These are phyloP conservation scores for Tenthredo distinguenda DNA, from an alignment of 2,888 invertebrate species.

Conservation along the genomic window DNA sequence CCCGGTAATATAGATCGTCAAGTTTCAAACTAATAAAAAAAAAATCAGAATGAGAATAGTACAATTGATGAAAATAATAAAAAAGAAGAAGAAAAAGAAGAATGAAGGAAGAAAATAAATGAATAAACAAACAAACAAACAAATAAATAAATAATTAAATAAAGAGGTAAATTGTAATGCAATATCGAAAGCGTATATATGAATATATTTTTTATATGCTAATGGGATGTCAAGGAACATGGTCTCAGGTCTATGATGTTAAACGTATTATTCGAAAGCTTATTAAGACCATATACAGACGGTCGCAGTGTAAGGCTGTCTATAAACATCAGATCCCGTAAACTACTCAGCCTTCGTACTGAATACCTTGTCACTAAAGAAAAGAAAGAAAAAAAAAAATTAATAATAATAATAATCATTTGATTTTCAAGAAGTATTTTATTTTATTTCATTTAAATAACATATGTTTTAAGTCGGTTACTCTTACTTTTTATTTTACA, in stretches of 20 bases:
- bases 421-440: constrained; percentile 35
- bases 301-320: constrained; percentile 61
- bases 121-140: constrained; percentile 56
- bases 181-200: constrained; percentile 67
- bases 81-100: constrained; percentile 55
- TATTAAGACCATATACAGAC: constrained; percentile 54
- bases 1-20: constrained; percentile 5
- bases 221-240: constrained; percentile 70
- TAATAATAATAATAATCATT: not conserved
- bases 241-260: constrained; percentile 62
- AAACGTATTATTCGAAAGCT: constrained; percentile 69
- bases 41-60: constrained; percentile 43
- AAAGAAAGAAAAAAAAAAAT: constrained; percentile 39
- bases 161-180: constrained; percentile 72
- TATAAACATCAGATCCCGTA: constrained; percentile 65
- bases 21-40: not conserved
- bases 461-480: constrained; percentile 26
- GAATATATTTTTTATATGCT: constrained; percentile 77
- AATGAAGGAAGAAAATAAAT: constrained; percentile 55
- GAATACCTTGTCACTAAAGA: constrained; percentile 56
- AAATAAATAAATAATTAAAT: constrained; percentile 54
- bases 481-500: constrained; percentile 29
- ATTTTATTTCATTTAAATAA: constrained; percentile 36
- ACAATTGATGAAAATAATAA: constrained; percentile 29
- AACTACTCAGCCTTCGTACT: constrained; percentile 65